Conservation (phyloP, 2,888 invertebrate species). For the Camponotus fellah region DNA sequence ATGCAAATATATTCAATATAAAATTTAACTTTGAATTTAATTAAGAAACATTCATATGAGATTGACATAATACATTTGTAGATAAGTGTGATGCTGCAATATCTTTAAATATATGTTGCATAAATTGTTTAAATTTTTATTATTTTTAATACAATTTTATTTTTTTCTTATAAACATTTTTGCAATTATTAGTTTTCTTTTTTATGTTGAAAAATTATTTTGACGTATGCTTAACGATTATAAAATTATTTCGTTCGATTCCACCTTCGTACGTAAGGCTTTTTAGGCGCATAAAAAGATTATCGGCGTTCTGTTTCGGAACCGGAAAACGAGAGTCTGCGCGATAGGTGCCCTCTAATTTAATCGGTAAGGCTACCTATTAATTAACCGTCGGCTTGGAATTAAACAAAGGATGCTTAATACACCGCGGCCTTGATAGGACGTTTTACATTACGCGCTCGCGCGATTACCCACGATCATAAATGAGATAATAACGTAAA, state of each 20-base stretch:
- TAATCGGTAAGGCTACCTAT: conserved; percentile 39
- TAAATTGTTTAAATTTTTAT: background rate
- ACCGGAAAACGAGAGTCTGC: conserved; percentile 15
- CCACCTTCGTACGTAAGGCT: background rate
- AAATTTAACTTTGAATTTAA: background rate
- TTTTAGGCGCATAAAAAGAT: conserved; percentile 12
- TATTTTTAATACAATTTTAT: background rate
- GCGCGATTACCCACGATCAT: conserved; percentile 46
- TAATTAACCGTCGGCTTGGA: conserved; percentile 46
- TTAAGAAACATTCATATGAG: background rate
- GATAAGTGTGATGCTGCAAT: background rate
- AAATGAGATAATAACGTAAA: conserved; percentile 45
- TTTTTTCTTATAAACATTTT: background rate
- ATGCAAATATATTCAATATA: background rate
- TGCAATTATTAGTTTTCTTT: background rate
- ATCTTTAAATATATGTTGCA: background rate
- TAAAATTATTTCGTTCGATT: background rate
- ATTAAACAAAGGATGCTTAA: conserved; percentile 53
- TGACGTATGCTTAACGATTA: background rate
- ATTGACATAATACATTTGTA: background rate
- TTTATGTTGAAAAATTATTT: conserved; percentile 1
- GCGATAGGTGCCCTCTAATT: conserved; percentile 36
- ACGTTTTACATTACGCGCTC: conserved; percentile 41
- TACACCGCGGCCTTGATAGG: conserved; percentile 27
- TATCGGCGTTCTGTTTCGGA: conserved; percentile 20